Evolutionary conservation across 2,113 vertebrate species (phyloP), one percentile per base, ranked within the genome.

Genomic region (Oreotrochilus melanogaster): DNA sequence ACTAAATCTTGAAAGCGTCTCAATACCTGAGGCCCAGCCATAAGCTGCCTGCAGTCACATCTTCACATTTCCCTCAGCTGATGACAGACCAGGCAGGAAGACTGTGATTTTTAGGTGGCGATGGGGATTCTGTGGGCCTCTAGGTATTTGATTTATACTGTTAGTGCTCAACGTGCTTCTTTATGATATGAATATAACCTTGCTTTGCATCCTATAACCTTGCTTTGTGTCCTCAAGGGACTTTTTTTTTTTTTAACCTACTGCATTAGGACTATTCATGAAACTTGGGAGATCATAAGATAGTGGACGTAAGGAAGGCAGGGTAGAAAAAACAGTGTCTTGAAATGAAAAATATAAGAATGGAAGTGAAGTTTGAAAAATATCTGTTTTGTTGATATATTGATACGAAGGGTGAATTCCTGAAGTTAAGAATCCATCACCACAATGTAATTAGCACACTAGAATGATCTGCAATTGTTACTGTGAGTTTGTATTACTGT

Each of bases 381-480:
- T 43, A 24, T 72, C 9, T 14, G 39, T 35, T 54, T 3, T 25
- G 37, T 33, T 90, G 76, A 39, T 53, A 18, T 81, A 39, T 78
- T 84, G 28, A 3, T 43, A 25, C 6, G 10, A 78, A 28, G 22
- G 6, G 10, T 47, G 35, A 56, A 39, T 39, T 60, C 15, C 48
- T 2, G 21, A 62, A 47, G 37, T 33, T 53, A 15, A 45, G 39
- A 24, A 62, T n/a, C 24, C 25, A 6, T 45, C 7, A 4, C 64
- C 0, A 0, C 42, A 37, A 1, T 18, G 80, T 31, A 28, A 70
- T 78, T 70, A 71, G 25, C 17, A 19, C 0, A 0, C 69, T 19
- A 9, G 51, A 70, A 7, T 3, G 45, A 6, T 39, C 13, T 2
- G 1, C 16, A 22, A 1, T 43, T 80, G 6, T 33, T 33, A 11